Base-by-base conservation (phyloP, 2,113 vertebrate genomes). In the Dunckerocampus dactyliophorus region DNA sequence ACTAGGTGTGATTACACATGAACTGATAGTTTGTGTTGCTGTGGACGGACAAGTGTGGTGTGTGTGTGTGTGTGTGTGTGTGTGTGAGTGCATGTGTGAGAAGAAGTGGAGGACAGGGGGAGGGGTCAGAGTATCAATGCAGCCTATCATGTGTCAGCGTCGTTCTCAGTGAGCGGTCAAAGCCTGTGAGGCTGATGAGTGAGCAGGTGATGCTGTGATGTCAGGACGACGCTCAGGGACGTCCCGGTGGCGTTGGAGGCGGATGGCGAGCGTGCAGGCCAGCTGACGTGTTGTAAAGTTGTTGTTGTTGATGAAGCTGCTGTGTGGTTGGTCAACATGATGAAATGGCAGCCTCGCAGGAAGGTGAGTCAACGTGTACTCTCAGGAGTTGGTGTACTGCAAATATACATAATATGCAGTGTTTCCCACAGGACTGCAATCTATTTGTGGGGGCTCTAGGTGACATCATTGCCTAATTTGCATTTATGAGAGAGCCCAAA, bases 271-370 rank as follows among this genome's bases (percentile, higher is more conserved):
- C 12, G 12, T 12, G 37, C 7, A 10, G 37, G 37, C 37, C 37
- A 10, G 37, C 37, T 8, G 37, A 51, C 22, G 10, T 22, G 49
- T 24, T 19, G 24, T 49, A 10, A 49, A 5, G 10, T 51, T 16
- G 21, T n/a, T n/a, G n/a, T 48, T 22, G 21, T 3, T 8, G 46
- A 16, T 28, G 46, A n/a, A 13, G 46, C 20, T 28, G 49, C 8
- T 11, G 22, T 22, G 49, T 82, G 91, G 71, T 85, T 75, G 85
- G 89, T 90, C 92, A 96, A 97, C 91, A 97, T 97, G 95, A 97
- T 97, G 95, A 97, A 97, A 95, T 97, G 95, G 95, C 95, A 97
- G 94, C 95, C 95, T 86, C 90, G 95, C 89, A 96, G 96, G 91
- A 97, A 97, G 95, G 95, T 97, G 89, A 91, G 93, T 62, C 20